Base-by-base conservation (phyloP, 1,140 invertebrate species). In the Glomeris maerens region DNA sequence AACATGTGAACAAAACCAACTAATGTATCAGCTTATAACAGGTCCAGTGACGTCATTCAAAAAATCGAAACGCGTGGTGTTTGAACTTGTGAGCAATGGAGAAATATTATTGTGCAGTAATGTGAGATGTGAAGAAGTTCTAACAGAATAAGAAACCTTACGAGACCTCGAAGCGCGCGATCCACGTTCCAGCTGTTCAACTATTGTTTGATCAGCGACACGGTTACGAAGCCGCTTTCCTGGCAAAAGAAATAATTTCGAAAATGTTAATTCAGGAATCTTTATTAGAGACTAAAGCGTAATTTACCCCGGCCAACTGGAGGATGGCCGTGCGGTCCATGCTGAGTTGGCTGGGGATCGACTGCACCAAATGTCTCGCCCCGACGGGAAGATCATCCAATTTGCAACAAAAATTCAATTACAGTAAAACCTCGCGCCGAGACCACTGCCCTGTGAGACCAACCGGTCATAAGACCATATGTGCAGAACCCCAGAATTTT, bases 281-380 rank as follows among this genome's bases (percentile, higher is more conserved):
- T 52, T 17, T 14, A 14, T 26, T 46, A 20, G 45, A 51, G 23
- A 20, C 13, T 29, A 31, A n/a, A n/a, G n/a, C n/a, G n/a, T n/a
- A 1, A 27, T 21, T 23, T 50, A 55, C 42, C 31, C 36, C 80
- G 5, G 85, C 86, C 60, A 82, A 78, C 62, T 90, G 83, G 28
- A 98, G 68, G 10, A 98, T 79, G 40, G 81, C 76, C 0, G 90
- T 94, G 61, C 98, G 91, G 65, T 98, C 95, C 77, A 97, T 80
- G 59, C 83, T 96, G 0, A 99, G 67, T 72, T 98, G 95, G 2
- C 92, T 90, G 14, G 95, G 93, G n/a, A 98, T 78, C 22, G 92
- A 95, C 63, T 98, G 93, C 0, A 98, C 83, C 52, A 96, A 74
- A 66, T 84, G 84, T 59, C 85, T 78, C 64, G 80, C 81, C 3